Base-by-base conservation (phyloP, 2,797 vertebrate species). In the Okamejei kenojei region DNA sequence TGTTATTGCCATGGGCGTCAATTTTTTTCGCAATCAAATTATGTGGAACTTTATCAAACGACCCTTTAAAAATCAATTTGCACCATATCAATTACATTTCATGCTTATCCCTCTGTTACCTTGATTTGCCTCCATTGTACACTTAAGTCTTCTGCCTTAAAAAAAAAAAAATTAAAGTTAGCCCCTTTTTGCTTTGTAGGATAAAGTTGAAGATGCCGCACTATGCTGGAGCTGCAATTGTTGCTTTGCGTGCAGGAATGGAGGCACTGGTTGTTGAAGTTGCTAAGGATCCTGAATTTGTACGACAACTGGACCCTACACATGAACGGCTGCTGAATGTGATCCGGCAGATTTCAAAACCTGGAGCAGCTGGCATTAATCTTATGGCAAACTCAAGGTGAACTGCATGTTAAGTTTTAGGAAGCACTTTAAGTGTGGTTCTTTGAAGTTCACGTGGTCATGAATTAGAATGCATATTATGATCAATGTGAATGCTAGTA, bases 231-330 rank as follows among this genome's bases (percentile, higher is more conserved):
- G 97, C 97, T 0, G 97, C 96, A 45, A 94, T 99, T 79, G 96
- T 96, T 0, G 97, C 96, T 1, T 95, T 99, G 93, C 95, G 97
- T 26, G 98, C 98, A 0, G 97, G 96, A 0, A 94, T 98, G 96
- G 99, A 99, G 95, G 98, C 97, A 6, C 96, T 99, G 35, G 97
- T 99, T 90, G 98, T 99, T 93, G 97, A 98, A 58, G 98, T 98
- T 45, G 97, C 96, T 91, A 98, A 98, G 94, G 97, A 98, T 11
- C 98, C 98, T 0, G 96, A 97, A 29, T 97, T 97, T 92, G 94
- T 99, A 93, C 94, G 93, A 58, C 97, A 98, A 94, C 93, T 99
- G 95, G 98, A 98, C 93, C 97, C 96, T 0, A 93, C 93, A 5
- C 96, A 97, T 3, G 95, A 98, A 93, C 96, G 94, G 0, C 97